phyloP scores from a whole-genome alignment of 2,113 vertebrate genomes.

The Pterocles orientalis region DNA sequence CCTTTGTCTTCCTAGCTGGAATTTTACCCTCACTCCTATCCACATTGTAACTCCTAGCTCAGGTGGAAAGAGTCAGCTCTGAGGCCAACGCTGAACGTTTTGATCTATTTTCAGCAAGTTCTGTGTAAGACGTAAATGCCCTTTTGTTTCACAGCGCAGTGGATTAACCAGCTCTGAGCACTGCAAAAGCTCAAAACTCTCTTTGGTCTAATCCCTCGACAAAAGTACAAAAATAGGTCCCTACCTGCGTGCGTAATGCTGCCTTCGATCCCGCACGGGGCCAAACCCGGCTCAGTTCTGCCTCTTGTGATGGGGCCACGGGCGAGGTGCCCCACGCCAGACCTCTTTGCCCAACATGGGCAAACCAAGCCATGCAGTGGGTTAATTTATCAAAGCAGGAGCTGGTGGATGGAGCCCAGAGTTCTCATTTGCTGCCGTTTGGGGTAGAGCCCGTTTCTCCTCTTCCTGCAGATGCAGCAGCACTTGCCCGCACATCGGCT shows the following conservation, averaged over 20 bases:
- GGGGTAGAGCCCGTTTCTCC: background rate
- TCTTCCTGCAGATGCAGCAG: background rate
- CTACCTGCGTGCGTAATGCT: accelerated
- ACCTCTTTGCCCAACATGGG: background rate
- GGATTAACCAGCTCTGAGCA: background rate
- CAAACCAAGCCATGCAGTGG: background rate
- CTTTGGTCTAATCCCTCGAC: background rate
- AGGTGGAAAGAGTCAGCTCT: background rate
- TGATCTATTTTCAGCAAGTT: background rate
- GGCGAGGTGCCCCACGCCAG: background rate
- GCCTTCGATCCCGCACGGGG: background rate
- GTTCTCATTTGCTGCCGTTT: background rate
- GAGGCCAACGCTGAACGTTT: accelerated
- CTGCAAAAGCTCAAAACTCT: background rate
- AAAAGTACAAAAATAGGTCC: background rate
- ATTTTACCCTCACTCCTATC: background rate
- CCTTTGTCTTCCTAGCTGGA: background rate
- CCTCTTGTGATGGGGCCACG: background rate
- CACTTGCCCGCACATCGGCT: accelerated
- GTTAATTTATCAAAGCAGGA: background rate
- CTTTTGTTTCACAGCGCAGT: accelerated
- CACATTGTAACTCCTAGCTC: too few species aligned
- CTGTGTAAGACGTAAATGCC: background rate
- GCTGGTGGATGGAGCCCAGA: background rate
- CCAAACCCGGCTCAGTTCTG: accelerated